These are phyloP conservation scores for Pelecanus crispus DNA, from an alignment of 2,113 vertebrate species.

Conservation along the genomic window DNA sequence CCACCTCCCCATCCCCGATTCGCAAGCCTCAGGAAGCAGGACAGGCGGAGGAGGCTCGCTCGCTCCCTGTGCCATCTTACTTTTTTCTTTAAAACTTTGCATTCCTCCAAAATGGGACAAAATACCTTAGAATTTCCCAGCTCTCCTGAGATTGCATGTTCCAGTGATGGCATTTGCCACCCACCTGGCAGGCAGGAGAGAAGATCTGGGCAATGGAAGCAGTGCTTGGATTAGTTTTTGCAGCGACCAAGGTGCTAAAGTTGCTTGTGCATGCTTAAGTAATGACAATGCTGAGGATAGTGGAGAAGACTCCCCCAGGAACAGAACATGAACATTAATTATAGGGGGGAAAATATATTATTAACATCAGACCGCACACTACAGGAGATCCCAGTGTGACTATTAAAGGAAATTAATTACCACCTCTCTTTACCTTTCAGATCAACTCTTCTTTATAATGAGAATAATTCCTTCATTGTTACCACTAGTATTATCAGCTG, in stretches of 20 bases:
- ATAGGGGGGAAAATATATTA: conserved; percentile 66
- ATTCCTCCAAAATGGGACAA: not conserved
- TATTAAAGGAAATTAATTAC: conserved; percentile 77
- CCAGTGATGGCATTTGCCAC: not conserved
- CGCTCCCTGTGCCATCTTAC: not conserved
- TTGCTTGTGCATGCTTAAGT: conserved; percentile 28
- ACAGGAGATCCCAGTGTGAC: conserved; percentile 73
- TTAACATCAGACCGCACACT: conserved; percentile 57
- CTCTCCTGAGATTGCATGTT: not conserved
- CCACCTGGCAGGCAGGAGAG: not conserved
- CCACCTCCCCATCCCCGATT: not conserved
- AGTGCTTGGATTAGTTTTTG: not conserved
- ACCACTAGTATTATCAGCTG: conserved; percentile 6
- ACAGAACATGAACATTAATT: conserved; percentile 71
- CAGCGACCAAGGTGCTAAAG: not conserved
- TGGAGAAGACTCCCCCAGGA: conserved; percentile 38
- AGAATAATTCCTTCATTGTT: conserved; percentile 60
- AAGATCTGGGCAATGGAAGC: not conserved
- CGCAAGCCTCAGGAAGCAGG: not conserved
- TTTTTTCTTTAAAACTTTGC: not conserved
- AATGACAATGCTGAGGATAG: conserved; percentile 35
- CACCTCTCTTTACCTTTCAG: conserved; percentile 63
- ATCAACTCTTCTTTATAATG: conserved; percentile 55
- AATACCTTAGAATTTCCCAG: not conserved
- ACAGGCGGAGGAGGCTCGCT: not conserved